phyloP scores from a whole-genome alignment of 1,140 invertebrate genomes.

The Sitophilus oryzae region DNA sequence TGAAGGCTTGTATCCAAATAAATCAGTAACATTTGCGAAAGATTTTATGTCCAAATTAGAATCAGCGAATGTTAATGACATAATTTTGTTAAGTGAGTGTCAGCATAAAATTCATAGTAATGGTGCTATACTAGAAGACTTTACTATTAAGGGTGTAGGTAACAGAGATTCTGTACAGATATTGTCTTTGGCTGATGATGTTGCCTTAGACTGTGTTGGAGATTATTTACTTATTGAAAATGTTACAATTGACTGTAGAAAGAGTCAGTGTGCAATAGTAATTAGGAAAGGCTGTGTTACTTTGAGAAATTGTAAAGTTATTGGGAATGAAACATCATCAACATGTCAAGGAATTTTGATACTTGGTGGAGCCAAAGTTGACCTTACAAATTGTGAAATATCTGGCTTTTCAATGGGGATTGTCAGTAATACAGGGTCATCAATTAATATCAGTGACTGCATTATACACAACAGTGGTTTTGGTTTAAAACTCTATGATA shows the following conservation, averaged over 20 bases:
- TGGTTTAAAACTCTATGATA: constrained; percentile 39
- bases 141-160: constrained; percentile 45
- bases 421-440: constrained; percentile 36
- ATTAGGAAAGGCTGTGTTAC: constrained; percentile 39
- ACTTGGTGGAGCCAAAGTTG: constrained; percentile 35
- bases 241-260: constrained; percentile 43
- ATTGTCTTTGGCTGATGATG: constrained; percentile 42
- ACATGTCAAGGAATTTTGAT: constrained; percentile 46
- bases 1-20: constrained; percentile 41
- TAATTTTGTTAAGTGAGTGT: constrained; percentile 46
- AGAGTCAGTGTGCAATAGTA: constrained; percentile 44
- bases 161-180: constrained; percentile 36
- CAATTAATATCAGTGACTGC: constrained; percentile 29
- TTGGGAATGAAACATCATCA: constrained; percentile 41
- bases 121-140: constrained; percentile 48
- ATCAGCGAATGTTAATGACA: constrained; percentile 43
- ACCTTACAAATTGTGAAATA: constrained; percentile 41
- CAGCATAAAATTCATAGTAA: constrained; percentile 43
- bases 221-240: constrained; percentile 43
- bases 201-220: constrained; percentile 43
- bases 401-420: constrained; percentile 42
- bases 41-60: constrained; percentile 48
- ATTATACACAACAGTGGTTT: constrained; percentile 30
- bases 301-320: constrained; percentile 41
- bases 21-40: constrained; percentile 41